phyloP scores from a whole-genome alignment of 2,888 invertebrate genomes.

The Geotrupes spiniger region DNA sequence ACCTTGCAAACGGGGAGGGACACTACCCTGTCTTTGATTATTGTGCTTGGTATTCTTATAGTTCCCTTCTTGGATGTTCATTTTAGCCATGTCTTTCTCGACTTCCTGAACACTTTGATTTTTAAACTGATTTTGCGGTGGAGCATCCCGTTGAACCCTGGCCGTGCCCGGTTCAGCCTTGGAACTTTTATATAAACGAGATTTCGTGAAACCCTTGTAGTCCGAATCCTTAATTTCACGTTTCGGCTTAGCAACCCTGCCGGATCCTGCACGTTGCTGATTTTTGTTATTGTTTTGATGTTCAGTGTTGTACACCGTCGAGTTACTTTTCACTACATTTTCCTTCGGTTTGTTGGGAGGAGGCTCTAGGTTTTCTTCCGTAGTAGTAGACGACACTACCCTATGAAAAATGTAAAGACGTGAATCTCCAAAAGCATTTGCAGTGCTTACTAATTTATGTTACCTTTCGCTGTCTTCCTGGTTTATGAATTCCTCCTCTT shows the following conservation, averaged over 20 bases:
- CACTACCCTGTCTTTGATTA: slow-evolving; percentile 42
- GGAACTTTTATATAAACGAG: slow-evolving; percentile 37
- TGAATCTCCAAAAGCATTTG: background rate
- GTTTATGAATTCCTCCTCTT: background rate
- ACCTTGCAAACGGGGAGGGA: slow-evolving; percentile 46
- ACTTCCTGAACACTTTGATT: slow-evolving; percentile 36
- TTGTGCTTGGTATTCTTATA: slow-evolving; percentile 23
- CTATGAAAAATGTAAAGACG: too few relatives aligned
- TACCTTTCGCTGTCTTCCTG: slow-evolving; percentile 11
- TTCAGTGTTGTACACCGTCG: slow-evolving; percentile 2
- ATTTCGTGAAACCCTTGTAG: slow-evolving; percentile 45
- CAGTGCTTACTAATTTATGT: background rate
- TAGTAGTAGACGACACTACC: background rate
- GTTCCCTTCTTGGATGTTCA: slow-evolving; percentile 40
- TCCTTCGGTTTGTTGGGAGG: slow-evolving; percentile 9
- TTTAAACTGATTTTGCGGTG: slow-evolving; percentile 42
- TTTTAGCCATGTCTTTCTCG: slow-evolving; percentile 41
- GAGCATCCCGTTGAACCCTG: slow-evolving; percentile 27
- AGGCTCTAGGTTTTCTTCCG: slow-evolving; percentile 1
- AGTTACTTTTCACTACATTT: slow-evolving; percentile 1
- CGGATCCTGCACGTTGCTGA: slow-evolving; percentile 36
- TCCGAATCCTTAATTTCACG: slow-evolving; percentile 45
- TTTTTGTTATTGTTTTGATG: slow-evolving; percentile 23
- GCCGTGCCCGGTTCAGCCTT: slow-evolving; percentile 30
- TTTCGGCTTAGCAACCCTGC: slow-evolving; percentile 40